These are phyloP conservation scores for Sebastolobus altivelis DNA, from an alignment of 2,797 vertebrate species.

Conservation along the genomic window DNA sequence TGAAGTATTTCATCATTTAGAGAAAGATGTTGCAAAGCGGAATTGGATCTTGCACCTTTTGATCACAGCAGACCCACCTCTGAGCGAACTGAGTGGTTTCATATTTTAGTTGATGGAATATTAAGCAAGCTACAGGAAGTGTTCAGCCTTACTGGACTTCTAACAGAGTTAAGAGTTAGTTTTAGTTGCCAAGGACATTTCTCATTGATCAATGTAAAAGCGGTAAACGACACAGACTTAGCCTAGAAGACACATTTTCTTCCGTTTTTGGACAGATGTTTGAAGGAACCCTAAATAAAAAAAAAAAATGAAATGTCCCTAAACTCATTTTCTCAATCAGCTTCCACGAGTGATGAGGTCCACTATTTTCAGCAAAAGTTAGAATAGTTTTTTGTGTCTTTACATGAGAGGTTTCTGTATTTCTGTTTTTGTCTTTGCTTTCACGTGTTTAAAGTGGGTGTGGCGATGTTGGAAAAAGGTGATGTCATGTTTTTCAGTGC, in stretches of 20 bases:
- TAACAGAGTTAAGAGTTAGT: constrained; percentile 1
- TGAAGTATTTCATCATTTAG: constrained; percentile 65
- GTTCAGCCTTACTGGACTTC: constrained; percentile 1
- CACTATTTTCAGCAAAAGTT: not conserved
- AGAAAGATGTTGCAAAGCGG: constrained; percentile 36
- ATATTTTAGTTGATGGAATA: constrained; percentile 46
- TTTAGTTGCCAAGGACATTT: not conserved
- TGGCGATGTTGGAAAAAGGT: not conserved
- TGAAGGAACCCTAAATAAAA: not conserved
- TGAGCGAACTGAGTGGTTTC: constrained; percentile 25
- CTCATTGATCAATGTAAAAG: not conserved
- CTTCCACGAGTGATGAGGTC: not conserved
- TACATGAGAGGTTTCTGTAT: not conserved
- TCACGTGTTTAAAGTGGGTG: not conserved
- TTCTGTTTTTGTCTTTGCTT: not conserved
- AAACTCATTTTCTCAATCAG: not conserved
- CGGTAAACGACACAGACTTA: not conserved
- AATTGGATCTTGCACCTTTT: constrained; percentile 44
- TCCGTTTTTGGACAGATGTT: not conserved
- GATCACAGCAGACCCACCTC: constrained; percentile 45
- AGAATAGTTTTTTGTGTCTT: not conserved
- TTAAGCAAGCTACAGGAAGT: constrained; percentile 29
- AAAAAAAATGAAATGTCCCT: not conserved
- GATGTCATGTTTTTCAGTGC: not conserved
- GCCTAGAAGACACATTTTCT: not conserved